Evolutionary conservation across 2,113 vertebrate genomes (phyloP).

Genomic region (Melanocharis versteri): DNA sequence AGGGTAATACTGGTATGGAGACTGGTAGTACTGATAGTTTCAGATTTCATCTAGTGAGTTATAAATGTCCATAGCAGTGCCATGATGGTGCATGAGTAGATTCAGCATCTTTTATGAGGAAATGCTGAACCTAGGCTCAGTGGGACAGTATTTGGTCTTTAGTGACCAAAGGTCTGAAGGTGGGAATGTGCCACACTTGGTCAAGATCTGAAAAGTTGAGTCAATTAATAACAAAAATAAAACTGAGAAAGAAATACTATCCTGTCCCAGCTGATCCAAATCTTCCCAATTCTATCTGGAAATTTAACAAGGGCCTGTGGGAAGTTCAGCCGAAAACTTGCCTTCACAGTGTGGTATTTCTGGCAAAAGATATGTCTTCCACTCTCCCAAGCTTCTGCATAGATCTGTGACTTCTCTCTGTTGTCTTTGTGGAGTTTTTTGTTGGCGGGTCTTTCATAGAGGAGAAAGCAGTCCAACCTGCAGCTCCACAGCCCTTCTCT

Average conservation of each 20-base stretch:
- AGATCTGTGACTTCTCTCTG: background rate
- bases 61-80: background rate
- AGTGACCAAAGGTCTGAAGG: background rate
- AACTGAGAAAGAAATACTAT: background rate
- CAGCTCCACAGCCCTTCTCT: background rate
- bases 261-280: background rate
- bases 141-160: background rate
- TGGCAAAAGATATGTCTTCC: background rate
- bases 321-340: background rate
- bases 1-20: background rate
- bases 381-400: background rate
- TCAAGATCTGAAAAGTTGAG: background rate
- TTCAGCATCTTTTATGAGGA: background rate
- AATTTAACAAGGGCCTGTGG: background rate
- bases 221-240: background rate
- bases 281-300: background rate
- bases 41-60: background rate
- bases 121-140: background rate
- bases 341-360: background rate
- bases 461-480: background rate
- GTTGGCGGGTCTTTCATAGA: background rate
- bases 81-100: background rate
- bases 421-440: background rate
- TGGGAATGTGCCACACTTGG: background rate
- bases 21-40: background rate